Conservation (phyloP, 2,888 invertebrate genomes). For the Nomada fabriciana region DNA sequence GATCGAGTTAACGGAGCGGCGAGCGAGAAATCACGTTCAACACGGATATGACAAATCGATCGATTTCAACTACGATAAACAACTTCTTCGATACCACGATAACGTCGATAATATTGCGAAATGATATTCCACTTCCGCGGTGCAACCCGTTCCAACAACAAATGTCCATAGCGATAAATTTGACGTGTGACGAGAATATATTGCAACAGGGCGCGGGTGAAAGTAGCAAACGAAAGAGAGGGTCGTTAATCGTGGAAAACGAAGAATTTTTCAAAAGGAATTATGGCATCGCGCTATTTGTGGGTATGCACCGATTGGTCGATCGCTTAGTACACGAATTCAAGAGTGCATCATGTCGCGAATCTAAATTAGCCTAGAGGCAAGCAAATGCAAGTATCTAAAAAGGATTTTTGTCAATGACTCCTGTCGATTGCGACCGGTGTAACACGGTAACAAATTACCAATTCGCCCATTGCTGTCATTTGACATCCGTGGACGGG, state of each 20-base stretch:
- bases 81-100: not conserved
- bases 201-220: constrained; percentile 17
- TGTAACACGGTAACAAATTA: constrained; percentile 22
- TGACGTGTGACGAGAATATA: constrained; percentile 39
- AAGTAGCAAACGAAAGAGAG: constrained; percentile 20
- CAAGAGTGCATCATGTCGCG: constrained; percentile 56
- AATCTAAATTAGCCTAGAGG: constrained; percentile 60
- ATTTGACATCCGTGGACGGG: constrained; percentile 29
- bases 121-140: constrained; percentile 2
- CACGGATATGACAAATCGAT: constrained; percentile 30
- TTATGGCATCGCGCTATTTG: constrained; percentile 62
- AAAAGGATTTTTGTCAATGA: constrained; percentile 41
- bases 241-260: constrained; percentile 19
- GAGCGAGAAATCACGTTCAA: not conserved
- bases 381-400: constrained; percentile 3
- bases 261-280: constrained; percentile 53
- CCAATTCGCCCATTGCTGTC: constrained; percentile 34
- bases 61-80: constrained; percentile 34
- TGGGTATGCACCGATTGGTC: constrained; percentile 50
- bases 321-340: constrained; percentile 56
- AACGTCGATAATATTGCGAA: not conserved
- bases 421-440: constrained; percentile 5
- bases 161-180: constrained; percentile 33
- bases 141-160: constrained; percentile 11
- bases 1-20: not conserved